phyloP scores from a whole-genome alignment of 2,888 invertebrate genomes.

The Noctua janthe region DNA sequence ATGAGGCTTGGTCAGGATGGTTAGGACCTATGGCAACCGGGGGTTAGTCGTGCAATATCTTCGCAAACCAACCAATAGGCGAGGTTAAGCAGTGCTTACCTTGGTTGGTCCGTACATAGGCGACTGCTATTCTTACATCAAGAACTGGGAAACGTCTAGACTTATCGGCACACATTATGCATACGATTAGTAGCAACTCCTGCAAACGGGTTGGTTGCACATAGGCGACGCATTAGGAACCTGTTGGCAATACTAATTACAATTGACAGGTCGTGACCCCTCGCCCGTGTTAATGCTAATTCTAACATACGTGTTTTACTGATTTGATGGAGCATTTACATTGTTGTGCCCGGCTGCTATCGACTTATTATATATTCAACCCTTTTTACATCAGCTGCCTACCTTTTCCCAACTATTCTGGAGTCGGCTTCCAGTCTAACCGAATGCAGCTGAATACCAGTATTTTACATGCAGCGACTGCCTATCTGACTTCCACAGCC shows the following conservation, averaged over 20 bases:
- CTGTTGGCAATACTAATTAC: slow-evolving; percentile 32
- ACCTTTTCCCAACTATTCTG: not conserved
- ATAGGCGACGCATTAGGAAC: slow-evolving; percentile 19
- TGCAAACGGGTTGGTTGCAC: slow-evolving; percentile 25
- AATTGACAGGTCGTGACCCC: slow-evolving; percentile 38
- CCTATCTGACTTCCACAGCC: not conserved
- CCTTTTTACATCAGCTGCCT: not conserved
- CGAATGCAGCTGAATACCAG: not conserved
- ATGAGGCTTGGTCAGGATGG: not conserved
- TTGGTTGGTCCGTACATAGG: not conserved
- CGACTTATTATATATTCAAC: not conserved
- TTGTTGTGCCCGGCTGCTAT: not conserved
- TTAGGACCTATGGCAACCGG: not conserved
- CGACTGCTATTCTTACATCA: not conserved
- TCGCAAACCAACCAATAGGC: not conserved
- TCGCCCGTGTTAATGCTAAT: slow-evolving; percentile 28
- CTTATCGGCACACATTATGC: not conserved
- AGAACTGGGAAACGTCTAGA: not conserved
- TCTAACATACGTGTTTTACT: slow-evolving; percentile 9
- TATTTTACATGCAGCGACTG: not conserved
- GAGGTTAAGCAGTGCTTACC: not conserved
- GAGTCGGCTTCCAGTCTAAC: not conserved
- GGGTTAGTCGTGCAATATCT: not conserved
- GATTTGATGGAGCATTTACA: slow-evolving; percentile 5
- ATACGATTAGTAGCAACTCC: not conserved